These are phyloP conservation scores for Acrossocheilus wenchowensis DNA, from an alignment of 2,797 vertebrate species.

Conservation along the genomic window DNA sequence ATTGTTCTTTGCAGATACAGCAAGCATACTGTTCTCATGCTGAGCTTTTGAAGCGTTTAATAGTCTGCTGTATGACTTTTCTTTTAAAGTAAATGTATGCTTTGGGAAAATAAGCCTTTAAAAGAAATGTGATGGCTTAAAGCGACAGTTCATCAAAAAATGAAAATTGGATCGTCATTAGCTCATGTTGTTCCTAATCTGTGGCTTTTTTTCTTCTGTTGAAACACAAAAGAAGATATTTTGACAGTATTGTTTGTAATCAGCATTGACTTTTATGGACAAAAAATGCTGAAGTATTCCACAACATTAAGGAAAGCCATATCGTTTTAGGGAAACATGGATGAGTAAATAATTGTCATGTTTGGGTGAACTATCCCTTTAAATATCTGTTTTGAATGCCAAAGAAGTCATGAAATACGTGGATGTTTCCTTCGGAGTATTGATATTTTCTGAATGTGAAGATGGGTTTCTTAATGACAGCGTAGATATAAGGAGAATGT, in stretches of 20 bases:
- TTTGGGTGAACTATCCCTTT: neutral
- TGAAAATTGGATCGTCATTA: neutral
- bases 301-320: neutral
- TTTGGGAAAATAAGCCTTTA: neutral
- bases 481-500: constrained; percentile 26
- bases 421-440: neutral
- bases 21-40: neutral
- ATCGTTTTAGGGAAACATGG: neutral
- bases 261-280: neutral
- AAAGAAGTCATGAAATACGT: neutral
- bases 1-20: neutral
- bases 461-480: constrained; percentile 14
- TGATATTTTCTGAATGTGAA: constrained; percentile 6
- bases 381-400: neutral
- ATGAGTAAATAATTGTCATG: neutral
- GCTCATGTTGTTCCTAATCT: neutral
- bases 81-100: neutral
- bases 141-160: neutral
- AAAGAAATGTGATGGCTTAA: neutral
- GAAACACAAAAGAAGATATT: neutral
- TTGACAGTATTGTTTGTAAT: neutral
- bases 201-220: neutral
- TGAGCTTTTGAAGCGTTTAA: neutral
- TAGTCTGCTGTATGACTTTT: neutral
- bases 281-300: neutral